Base-by-base conservation (phyloP, 2,888 invertebrate genomes). In the Thecophora atra region DNA sequence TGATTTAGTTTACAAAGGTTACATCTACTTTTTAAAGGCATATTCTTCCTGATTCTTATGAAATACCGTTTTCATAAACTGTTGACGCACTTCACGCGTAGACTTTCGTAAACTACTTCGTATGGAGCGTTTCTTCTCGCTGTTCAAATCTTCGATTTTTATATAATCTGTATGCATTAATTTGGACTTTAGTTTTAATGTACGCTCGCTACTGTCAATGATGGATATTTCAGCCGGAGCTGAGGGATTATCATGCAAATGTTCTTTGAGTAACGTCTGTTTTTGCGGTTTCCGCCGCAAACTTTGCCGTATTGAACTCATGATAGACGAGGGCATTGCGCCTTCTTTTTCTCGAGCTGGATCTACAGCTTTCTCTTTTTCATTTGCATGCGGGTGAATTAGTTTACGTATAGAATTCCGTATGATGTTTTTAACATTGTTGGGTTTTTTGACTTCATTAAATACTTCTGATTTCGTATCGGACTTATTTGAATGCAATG, bases 11-110 rank as follows among this genome's bases (percentile, higher is more conserved):
- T 19, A 24, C 44, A 75, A 26, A 66, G 28, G 21, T 37, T 19
- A 54, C 42, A n/a, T 7, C 17, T 72, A 82, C 70, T 83, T 81
- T 74, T 78, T 75, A 28, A 84, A 83, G 60, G 78, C 77, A 74
- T 86, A 86, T 68, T 81, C 84, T 54, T 86, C 85, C 37, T 83
- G 81, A 26, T 79, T 82, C 75, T 84, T 85, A 76, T 86, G 82
- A 76, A 86, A 86, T n/a, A 83, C 80, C 0, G 80, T 76, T 74
- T 81, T 83, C 78, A 82, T 76, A 65, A 86, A 80, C 71, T 85
- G 84, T 54, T 79, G 78, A n/a, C 83, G 83, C n/a, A 86, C 81
- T 58, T 82, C 85, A 17, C 83, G 80, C 4, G 86, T 85, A 6
- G 86, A 85, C 11, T 80, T 82, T 2, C 83, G 75, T 28, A 86